A percentile compares a stretch with the other conserved stretches of the same genome.
These are phyloP conservation scores for Pyrgus malvae DNA, from an alignment of 2,888 invertebrate species.

Conservation along the genomic window DNA sequence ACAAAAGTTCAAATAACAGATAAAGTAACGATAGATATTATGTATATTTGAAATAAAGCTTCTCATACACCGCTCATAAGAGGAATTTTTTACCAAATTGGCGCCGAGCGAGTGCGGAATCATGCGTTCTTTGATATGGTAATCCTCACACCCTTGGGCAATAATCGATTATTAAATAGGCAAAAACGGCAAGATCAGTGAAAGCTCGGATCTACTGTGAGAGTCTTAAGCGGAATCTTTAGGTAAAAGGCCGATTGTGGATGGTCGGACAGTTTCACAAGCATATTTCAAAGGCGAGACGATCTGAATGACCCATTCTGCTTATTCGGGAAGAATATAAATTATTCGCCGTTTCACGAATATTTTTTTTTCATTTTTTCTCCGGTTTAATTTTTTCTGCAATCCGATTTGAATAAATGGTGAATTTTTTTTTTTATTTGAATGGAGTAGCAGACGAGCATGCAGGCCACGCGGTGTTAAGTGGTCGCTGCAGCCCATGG, in stretches of 20 bases:
- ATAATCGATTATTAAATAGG: slow-evolving; percentile 78
- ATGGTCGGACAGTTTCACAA: slow-evolving; percentile 29
- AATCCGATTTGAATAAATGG: no score
- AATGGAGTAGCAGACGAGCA: no score
- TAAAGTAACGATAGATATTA: no score
- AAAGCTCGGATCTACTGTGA: slow-evolving; percentile 50
- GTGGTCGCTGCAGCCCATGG: no score
- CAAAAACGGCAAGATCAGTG: slow-evolving; percentile 62
- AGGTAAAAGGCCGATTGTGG: slow-evolving; percentile 53
- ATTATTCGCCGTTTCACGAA: not conserved
- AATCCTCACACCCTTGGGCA: slow-evolving; percentile 64
- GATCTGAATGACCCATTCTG: slow-evolving; percentile 18
- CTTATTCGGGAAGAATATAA: slow-evolving; percentile 11
- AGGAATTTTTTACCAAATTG: slow-evolving; percentile 69
- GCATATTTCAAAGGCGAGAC: slow-evolving; percentile 33
- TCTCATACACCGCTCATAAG: slow-evolving; percentile 43
- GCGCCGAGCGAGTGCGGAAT: slow-evolving; percentile 65
- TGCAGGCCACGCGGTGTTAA: no score
- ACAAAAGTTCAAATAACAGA: no score
- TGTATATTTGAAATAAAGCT: slow-evolving; percentile 6
- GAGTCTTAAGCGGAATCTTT: slow-evolving; percentile 62
- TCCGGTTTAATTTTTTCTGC: no score
- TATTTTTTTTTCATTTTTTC: no score
- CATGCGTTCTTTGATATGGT: slow-evolving; percentile 77
- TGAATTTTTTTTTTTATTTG: no score